phyloP scores from a whole-genome alignment of 1,140 invertebrate species.

The Trinorchestia longiramus region DNA sequence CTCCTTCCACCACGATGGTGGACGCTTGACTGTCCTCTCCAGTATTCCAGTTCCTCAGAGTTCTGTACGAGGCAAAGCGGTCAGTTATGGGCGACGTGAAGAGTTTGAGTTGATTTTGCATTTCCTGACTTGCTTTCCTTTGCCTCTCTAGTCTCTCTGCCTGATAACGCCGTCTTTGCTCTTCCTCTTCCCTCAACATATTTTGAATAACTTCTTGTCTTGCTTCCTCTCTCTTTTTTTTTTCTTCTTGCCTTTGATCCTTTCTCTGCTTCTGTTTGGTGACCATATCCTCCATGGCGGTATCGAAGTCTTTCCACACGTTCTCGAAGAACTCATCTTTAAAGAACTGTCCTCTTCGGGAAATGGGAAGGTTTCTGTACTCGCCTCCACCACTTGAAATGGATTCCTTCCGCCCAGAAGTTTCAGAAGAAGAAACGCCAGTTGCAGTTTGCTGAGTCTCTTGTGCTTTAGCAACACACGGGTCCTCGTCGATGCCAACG shows the following conservation, averaged over 20 bases:
- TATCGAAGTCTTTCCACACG: conserved; percentile 66
- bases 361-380: conserved; percentile 61
- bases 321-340: conserved; percentile 63
- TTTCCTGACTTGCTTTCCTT: conserved; percentile 35
- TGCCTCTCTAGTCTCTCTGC: conserved; percentile 27
- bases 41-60: conserved; percentile 59
- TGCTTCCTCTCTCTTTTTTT: conserved; percentile 55
- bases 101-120: conserved; percentile 12
- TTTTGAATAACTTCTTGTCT: neutral
- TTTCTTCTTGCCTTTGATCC: neutral
- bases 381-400: neutral
- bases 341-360: conserved; percentile 62
- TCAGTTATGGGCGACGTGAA: conserved; percentile 15
- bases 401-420: neutral
- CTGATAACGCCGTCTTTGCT: neutral
- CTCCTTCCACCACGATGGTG: conserved; percentile 58
- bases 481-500: neutral
- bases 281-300: conserved; percentile 63
- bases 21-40: conserved; percentile 62
- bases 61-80: conserved; percentile 59
- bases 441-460: neutral
- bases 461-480: neutral
- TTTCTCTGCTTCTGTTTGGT: conserved; percentile 50
- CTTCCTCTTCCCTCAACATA: conserved; percentile 3
- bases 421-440: neutral